A percentile compares a stretch with the other conserved stretches of the same genome.
These are phyloP conservation scores for Lasioglossum baleicum DNA, from an alignment of 1,140 invertebrate species.

Conservation along the genomic window DNA sequence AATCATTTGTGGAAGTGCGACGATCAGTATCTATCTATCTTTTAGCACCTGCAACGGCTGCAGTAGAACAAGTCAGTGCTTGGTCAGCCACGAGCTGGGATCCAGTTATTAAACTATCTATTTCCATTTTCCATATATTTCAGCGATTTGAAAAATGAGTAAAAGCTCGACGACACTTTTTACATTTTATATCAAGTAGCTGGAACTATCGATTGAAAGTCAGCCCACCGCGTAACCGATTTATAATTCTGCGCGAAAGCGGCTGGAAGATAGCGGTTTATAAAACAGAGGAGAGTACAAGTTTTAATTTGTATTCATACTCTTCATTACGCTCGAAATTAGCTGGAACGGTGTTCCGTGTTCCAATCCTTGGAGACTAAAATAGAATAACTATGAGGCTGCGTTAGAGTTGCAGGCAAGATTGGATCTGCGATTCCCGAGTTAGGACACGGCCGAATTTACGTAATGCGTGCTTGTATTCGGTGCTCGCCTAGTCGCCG, in stretches of 20 bases:
- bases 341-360: constrained; percentile 22
- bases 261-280: neutral
- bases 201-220: neutral
- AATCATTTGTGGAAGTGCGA: no score
- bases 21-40: no score
- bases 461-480: constrained; percentile 21
- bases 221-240: neutral
- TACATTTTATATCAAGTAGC: neutral
- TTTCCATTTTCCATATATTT: neutral
- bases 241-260: constrained; percentile 2
- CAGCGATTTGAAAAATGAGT: neutral
- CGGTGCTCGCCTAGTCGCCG: neutral
- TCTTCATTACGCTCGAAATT: constrained; percentile 39
- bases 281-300: neutral
- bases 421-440: constrained; percentile 23
- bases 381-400: constrained; percentile 28
- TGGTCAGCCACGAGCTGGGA: neutral
- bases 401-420: constrained; percentile 10
- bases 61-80: neutral
- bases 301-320: constrained; percentile 43
- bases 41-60: neutral
- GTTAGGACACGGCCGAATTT: constrained; percentile 25
- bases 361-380: constrained; percentile 11
- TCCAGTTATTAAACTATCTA: neutral
- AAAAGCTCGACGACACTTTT: neutral